phyloP scores from a whole-genome alignment of 2,113 vertebrate genomes.

The Dendrocopos noguchii region DNA sequence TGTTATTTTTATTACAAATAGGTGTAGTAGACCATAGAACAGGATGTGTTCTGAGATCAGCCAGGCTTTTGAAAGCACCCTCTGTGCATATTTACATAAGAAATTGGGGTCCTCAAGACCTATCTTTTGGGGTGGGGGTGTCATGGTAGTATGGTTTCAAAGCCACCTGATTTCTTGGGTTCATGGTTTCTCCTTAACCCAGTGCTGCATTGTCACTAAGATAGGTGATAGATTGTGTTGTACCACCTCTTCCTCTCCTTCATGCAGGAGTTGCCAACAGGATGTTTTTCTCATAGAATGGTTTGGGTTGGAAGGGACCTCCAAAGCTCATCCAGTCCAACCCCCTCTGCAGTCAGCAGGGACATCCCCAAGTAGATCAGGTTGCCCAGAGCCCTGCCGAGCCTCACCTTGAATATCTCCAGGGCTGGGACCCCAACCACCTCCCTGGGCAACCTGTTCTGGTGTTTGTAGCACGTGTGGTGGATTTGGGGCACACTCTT shows the following conservation, averaged over 20 bases:
- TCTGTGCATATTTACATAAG: not conserved
- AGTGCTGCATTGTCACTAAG: constrained; percentile 10
- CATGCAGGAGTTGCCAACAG: not conserved
- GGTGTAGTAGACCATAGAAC: not conserved
- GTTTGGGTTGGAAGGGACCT: too few species aligned
- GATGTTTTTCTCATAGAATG: not conserved
- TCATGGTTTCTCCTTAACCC: constrained; percentile 5
- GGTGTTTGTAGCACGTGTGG: constrained; percentile 17
- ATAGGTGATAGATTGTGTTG: constrained; percentile 33
- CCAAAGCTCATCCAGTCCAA: too few species aligned
- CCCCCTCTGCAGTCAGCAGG: too few species aligned
- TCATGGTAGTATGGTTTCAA: constrained; percentile 30
- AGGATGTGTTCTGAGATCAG: not conserved
- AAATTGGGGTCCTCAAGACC: constrained; percentile 33
- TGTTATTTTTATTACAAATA: not conserved
- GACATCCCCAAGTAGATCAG: too few species aligned
- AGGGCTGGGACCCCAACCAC: too few species aligned
- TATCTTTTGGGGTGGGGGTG: constrained; percentile 37
- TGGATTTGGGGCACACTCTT: constrained; percentile 32
- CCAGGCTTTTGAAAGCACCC: not conserved
- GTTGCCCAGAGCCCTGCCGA: too few species aligned
- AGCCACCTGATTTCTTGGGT: constrained; percentile 28
- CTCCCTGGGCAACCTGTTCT: too few species aligned
- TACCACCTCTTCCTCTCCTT: constrained; percentile 41
- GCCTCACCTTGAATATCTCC: too few species aligned